phyloP scores from a whole-genome alignment of 2,888 invertebrate genomes.

The Mystacides longicornis region DNA sequence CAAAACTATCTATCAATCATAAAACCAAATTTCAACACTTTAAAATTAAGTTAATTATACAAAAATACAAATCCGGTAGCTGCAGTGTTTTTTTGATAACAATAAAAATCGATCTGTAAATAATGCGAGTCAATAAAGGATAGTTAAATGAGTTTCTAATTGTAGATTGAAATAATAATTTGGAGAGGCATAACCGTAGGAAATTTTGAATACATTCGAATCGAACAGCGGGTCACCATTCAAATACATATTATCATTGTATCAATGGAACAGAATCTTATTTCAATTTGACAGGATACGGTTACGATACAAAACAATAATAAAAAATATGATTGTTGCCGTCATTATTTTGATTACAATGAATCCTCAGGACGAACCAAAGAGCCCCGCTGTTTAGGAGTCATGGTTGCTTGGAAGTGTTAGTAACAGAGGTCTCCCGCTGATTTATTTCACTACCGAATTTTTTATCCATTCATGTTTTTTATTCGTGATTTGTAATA shows the following conservation, averaged over 20 bases:
- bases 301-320: background rate
- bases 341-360: too few species aligned
- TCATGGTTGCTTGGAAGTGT: background rate
- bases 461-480: constrained; percentile 8
- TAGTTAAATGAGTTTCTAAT: too few species aligned
- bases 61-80: too few species aligned
- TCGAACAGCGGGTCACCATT: background rate
- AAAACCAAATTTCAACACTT: too few species aligned
- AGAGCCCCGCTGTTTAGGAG: background rate
- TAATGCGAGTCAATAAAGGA: too few species aligned
- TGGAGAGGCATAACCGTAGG: background rate
- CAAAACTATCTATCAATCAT: too few species aligned
- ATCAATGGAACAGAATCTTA: background rate
- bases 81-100: too few species aligned
- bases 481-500: background rate
- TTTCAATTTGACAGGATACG: constrained; percentile 2
- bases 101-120: too few species aligned
- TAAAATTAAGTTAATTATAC: too few species aligned
- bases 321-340: background rate
- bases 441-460: constrained; percentile 21
- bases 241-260: background rate
- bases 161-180: too few species aligned
- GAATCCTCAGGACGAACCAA: background rate
- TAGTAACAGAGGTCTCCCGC: constrained; percentile 5
- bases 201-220: background rate